Percentiles rank a stretch among this genome's conserved stretches.
Conservation (phyloP, 2,113 vertebrate genomes). For the Rhizomys pruinosus region DNA sequence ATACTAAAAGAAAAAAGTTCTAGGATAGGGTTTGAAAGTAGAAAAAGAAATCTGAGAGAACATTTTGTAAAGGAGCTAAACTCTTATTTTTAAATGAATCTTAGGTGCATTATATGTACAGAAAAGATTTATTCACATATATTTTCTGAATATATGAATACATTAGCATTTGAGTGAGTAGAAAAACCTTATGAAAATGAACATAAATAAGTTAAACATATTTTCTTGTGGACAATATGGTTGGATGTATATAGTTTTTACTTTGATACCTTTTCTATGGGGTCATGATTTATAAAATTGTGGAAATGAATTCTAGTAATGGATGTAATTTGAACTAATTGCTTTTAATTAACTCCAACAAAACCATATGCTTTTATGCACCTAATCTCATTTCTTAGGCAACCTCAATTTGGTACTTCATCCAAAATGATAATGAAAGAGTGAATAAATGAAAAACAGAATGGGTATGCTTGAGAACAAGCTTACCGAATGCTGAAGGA, state of each 20-base stretch:
- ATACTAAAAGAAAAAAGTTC: not conserved
- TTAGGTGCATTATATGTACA: not conserved
- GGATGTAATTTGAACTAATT: too few relatives aligned
- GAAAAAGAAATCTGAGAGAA: not conserved
- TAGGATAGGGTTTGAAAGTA: not conserved
- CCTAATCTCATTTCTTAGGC: too few relatives aligned
- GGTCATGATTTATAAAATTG: not conserved
- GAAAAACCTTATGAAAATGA: not conserved
- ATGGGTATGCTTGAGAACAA: too few relatives aligned
- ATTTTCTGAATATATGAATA: not conserved
- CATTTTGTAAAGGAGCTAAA: not conserved
- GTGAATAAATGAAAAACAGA: too few relatives aligned
- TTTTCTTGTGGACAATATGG: not conserved
- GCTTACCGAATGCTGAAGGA: too few relatives aligned
- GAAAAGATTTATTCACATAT: not conserved
- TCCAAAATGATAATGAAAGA: too few relatives aligned
- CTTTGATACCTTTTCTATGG: not conserved
- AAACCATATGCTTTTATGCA: too few relatives aligned
- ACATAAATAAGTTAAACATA: not conserved
- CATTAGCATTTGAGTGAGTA: not conserved
- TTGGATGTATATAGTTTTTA: not conserved
- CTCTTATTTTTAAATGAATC: conserved; percentile 41
- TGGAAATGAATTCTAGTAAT: too few relatives aligned
- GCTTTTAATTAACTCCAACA: too few relatives aligned
- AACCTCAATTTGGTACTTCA: too few relatives aligned